Conservation (phyloP, 2,888 invertebrate species). For the Amblyteles armatorius region DNA sequence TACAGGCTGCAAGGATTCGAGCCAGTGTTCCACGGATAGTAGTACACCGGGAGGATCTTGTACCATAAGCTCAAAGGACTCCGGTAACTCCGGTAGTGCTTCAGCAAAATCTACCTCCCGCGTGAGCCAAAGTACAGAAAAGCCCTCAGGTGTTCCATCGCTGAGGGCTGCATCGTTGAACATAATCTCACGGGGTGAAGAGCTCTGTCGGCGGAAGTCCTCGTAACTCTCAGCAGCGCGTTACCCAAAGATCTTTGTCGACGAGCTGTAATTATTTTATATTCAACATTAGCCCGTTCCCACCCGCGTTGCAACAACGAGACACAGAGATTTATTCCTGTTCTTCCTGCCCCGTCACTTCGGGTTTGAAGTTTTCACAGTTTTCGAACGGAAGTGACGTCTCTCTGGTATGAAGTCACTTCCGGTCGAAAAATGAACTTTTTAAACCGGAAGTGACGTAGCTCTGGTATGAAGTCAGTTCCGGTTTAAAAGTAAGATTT, state of each 20-base stretch:
- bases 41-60: neutral
- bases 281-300: neutral
- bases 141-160: slow-evolving; percentile 53
- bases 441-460: neutral
- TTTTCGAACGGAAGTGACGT: too few relatives aligned
- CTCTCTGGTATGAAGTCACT: too few relatives aligned
- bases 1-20: slow-evolving; percentile 19
- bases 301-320: neutral
- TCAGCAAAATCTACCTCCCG: neutral
- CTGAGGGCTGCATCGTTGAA: slow-evolving; percentile 49
- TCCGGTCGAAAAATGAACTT: too few relatives aligned
- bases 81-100: slow-evolving; percentile 5
- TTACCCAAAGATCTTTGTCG: neutral
- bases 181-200: slow-evolving; percentile 52
- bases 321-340: neutral
- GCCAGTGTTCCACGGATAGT: slow-evolving; percentile 12
- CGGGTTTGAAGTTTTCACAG: neutral
- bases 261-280: slow-evolving; percentile 26
- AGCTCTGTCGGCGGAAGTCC: slow-evolving; percentile 17
- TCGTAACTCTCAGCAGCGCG: neutral
- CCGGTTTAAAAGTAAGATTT: neutral
- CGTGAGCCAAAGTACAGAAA: slow-evolving; percentile 45
- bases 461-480: neutral
- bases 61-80: slow-evolving; percentile 49
- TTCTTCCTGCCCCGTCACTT: neutral